These are phyloP conservation scores for Agrotis clavis DNA, from an alignment of 2,888 invertebrate genomes.

Conservation along the genomic window DNA sequence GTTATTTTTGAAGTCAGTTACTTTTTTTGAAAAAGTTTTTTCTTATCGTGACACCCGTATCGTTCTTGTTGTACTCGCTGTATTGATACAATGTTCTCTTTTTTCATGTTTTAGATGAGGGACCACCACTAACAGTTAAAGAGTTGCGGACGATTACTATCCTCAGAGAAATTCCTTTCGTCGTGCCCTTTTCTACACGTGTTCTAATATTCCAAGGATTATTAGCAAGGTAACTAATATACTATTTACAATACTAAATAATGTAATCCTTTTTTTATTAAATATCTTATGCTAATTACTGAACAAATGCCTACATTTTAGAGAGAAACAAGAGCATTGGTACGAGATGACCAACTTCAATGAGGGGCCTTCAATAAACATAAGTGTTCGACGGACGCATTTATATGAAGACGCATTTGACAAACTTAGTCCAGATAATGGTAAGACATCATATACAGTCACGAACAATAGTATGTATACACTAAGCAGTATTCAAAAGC, in stretches of 20 bases:
- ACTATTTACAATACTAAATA: no score
- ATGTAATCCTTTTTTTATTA: no score
- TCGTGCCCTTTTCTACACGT: slow-evolving; percentile 97
- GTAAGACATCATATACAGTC: no score
- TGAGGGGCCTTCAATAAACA: slow-evolving; percentile 94
- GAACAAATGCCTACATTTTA: slow-evolving; percentile 63
- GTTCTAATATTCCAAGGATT: slow-evolving; percentile 96
- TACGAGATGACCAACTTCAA: slow-evolving; percentile 94
- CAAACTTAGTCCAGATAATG: slow-evolving; percentile 97
- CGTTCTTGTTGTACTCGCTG: no score
- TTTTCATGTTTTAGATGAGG: slow-evolving; percentile 91
- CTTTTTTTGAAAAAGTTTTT: no score
- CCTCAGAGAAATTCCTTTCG: slow-evolving; percentile 98
- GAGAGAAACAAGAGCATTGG: slow-evolving; percentile 94
- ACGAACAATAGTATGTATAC: no score
- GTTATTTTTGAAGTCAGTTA: no score
- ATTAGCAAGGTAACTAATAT: slow-evolving; percentile 80
- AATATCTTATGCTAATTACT: neutral
- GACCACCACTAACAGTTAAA: slow-evolving; percentile 96
- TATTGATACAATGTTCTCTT: slow-evolving; percentile 14
- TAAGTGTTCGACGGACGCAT: slow-evolving; percentile 96
- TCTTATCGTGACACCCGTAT: neutral
- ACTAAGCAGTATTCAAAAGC: no score
- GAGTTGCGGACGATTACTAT: slow-evolving; percentile 97
- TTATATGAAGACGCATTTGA: slow-evolving; percentile 99